These are phyloP conservation scores for Drosophila sechellia DNA, from an alignment of 1,140 invertebrate genomes.

Conservation along the genomic window DNA sequence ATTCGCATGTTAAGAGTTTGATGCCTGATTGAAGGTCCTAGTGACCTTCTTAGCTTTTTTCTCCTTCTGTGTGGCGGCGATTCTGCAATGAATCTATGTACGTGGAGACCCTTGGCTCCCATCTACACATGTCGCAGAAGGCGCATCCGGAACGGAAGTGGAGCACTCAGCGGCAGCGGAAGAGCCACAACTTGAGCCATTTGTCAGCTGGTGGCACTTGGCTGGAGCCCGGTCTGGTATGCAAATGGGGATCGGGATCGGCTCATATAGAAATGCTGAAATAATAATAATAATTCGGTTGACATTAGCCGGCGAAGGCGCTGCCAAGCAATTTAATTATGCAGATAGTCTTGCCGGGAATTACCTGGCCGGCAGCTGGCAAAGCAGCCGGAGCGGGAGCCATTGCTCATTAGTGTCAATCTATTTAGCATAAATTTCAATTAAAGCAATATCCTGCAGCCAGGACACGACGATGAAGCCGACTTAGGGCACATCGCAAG, in stretches of 20 bases:
- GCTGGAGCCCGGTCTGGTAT: conserved; percentile 25
- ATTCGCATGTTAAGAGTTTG: too few species aligned
- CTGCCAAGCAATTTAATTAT: conserved; percentile 68
- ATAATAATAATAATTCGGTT: conserved; percentile 77
- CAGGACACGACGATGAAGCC: conserved; percentile 41
- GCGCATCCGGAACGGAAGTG: conserved; percentile 60
- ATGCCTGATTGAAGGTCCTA: too few species aligned
- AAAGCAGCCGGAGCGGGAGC: conserved; percentile 24
- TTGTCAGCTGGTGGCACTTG: conserved; percentile 54
- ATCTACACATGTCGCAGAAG: conserved; percentile 44
- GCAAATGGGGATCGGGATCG: conserved; percentile 54
- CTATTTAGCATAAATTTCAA: conserved; percentile 83
- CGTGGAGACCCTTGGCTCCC: conserved; percentile 7
- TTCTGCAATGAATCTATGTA: conserved; percentile 37
- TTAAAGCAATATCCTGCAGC: conserved; percentile 81
- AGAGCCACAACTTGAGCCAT: conserved; percentile 58
- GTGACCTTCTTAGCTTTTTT: neutral
- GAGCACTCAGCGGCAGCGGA: conserved; percentile 59
- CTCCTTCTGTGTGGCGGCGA: conserved; percentile 13
- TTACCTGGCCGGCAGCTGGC: conserved; percentile 46
- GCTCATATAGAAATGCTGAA: conserved; percentile 51
- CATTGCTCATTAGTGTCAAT: conserved; percentile 81
- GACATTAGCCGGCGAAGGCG: conserved; percentile 36
- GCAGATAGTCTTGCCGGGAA: conserved; percentile 56
- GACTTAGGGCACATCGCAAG: conserved; percentile 60